A percentile compares a stretch with the other conserved stretches of the same genome.
phyloP scores from a whole-genome alignment of 2,113 vertebrate species.

The Zosterops borbonicus region DNA sequence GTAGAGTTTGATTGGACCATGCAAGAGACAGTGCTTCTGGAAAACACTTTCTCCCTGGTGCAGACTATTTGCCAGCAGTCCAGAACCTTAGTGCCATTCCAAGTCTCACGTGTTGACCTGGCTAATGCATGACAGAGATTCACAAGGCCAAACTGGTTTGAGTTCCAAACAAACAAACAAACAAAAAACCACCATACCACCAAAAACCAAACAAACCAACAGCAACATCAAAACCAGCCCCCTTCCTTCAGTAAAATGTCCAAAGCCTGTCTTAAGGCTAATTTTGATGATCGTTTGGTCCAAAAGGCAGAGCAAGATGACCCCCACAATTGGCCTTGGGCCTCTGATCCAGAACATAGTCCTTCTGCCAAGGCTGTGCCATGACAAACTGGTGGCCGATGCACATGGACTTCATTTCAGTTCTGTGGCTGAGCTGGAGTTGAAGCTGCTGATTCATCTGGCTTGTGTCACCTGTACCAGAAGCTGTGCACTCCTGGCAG shows the following conservation, averaged over 20 bases:
- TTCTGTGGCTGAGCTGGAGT: not conserved
- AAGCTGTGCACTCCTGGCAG: not conserved
- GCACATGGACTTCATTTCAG: not conserved
- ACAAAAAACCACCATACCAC: too few species aligned
- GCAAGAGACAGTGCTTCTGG: not conserved
- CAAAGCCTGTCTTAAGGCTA: not conserved
- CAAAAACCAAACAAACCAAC: not conserved
- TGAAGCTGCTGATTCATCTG: not conserved
- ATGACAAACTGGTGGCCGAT: not conserved
- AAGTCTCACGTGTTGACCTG: not conserved
- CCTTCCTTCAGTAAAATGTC: not conserved
- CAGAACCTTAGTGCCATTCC: not conserved
- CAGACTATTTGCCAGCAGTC: not conserved
- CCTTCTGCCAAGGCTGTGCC: not conserved
- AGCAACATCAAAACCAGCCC: not conserved
- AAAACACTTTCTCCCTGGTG: not conserved
- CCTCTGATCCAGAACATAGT: not conserved
- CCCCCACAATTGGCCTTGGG: too few species aligned
- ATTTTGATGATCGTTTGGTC: not conserved
- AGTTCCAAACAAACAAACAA: not conserved
- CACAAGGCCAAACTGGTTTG: not conserved
- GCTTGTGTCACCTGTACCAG: not conserved
- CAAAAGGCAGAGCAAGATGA: not conserved
- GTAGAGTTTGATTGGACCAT: not conserved
- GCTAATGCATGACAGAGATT: not conserved